phyloP scores from a whole-genome alignment of 2,797 vertebrate genomes.

The Pantherophis alleghaniensis region DNA sequence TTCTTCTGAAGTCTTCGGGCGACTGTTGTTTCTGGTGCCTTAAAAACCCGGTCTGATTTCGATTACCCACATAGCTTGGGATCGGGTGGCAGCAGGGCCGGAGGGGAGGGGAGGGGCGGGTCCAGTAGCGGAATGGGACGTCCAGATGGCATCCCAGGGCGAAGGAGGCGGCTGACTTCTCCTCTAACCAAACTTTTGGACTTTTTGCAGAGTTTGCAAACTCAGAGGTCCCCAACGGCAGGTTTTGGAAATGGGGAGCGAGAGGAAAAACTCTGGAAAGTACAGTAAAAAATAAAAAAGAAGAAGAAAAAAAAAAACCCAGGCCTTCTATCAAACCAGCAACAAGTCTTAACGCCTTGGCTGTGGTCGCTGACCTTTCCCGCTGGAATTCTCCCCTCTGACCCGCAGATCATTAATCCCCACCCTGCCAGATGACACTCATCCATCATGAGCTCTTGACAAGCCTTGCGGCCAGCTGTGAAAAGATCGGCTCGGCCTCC shows the following conservation, averaged over 20 bases:
- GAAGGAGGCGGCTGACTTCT: neutral
- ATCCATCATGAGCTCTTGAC: slow-evolving; percentile 83
- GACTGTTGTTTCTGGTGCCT: neutral
- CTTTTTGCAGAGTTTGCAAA: neutral
- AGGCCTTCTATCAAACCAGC: slow-evolving; percentile 78
- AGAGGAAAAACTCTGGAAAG: slow-evolving; percentile 1
- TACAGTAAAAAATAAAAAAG: slow-evolving; percentile 59
- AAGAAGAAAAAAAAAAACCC: slow-evolving; percentile 10
- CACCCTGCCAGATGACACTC: slow-evolving; percentile 87
- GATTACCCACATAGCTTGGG: neutral
- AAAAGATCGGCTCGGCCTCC: slow-evolving; percentile 76
- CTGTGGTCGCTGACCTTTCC: slow-evolving; percentile 80
- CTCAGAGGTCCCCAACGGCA: neutral
- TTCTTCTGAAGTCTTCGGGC: fast-evolving
- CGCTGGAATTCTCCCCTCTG: slow-evolving; percentile 88
- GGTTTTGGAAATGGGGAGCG: neutral
- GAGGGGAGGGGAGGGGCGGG: too few species aligned
- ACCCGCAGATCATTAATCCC: slow-evolving; percentile 94
- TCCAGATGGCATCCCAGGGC: fast-evolving
- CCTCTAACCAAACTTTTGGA: neutral
- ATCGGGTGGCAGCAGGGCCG: fast-evolving
- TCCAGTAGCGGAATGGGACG: neutral
- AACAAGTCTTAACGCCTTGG: slow-evolving; percentile 71
- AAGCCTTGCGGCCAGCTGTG: slow-evolving; percentile 72
- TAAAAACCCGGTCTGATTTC: neutral